A percentile compares a stretch with the other conserved stretches of the same genome.
Conservation (phyloP, 2,797 vertebrate species). For the Poliocrania exsul region DNA sequence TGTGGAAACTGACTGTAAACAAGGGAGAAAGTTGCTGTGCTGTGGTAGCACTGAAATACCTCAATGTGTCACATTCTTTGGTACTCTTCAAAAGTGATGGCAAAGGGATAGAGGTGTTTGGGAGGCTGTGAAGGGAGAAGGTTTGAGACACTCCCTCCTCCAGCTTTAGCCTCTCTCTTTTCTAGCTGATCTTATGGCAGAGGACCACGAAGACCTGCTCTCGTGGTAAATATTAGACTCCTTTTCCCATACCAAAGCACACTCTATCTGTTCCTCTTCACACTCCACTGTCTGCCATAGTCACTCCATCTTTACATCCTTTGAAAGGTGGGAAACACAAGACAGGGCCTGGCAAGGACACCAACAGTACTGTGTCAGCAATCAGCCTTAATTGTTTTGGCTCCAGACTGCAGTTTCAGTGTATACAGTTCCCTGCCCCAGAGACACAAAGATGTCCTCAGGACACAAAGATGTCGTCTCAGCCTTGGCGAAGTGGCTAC, state of each 20-base stretch:
- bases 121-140: not conserved
- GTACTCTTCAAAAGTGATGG: not conserved
- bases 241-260: not conserved
- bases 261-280: not conserved
- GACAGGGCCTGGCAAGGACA: not conserved
- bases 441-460: not conserved
- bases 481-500: not conserved
- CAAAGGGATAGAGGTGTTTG: not conserved
- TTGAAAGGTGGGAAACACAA: not conserved
- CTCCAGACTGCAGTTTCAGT: not conserved
- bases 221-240: not conserved
- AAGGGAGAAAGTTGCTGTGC: not conserved
- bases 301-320: not conserved
- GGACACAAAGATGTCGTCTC: not conserved
- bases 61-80: not conserved
- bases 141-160: not conserved
- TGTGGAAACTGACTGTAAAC: not conserved
- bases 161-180: not conserved
- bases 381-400: not conserved
- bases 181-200: not conserved
- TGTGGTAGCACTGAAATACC: not conserved
- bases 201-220: not conserved
- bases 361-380: not conserved
- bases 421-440: not conserved
- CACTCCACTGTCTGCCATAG: not conserved